phyloP scores from a whole-genome alignment of 2,113 vertebrate species.

The Tautogolabrus adspersus region DNA sequence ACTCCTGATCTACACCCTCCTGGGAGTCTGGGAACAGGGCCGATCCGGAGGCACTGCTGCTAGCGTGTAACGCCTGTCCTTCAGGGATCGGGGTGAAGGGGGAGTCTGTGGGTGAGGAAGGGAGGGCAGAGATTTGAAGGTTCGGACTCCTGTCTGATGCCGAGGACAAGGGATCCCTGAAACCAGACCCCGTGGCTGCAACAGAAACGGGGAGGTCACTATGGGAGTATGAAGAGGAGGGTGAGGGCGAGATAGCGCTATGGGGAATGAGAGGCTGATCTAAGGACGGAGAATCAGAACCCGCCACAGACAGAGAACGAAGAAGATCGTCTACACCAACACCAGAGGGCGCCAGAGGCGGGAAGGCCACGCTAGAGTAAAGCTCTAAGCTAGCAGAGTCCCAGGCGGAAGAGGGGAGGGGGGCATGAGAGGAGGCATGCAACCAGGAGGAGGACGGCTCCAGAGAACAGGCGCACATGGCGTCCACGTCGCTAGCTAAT shows the following conservation, averaged over 20 bases:
- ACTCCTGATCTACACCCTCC: constrained; percentile 86
- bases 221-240: constrained; percentile 72
- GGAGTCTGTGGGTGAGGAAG: constrained; percentile 54
- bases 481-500: constrained; percentile 54
- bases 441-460: constrained; percentile 64
- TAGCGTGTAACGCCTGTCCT: constrained; percentile 73
- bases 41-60: constrained; percentile 86
- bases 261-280: constrained; percentile 68
- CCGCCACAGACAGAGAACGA: constrained; percentile 59
- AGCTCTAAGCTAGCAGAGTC: constrained; percentile 53
- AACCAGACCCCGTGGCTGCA: constrained; percentile 76
- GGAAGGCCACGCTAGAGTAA: constrained; percentile 51
- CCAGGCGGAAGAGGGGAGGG: constrained; percentile 57
- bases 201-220: constrained; percentile 83
- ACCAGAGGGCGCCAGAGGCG: constrained; percentile 71
- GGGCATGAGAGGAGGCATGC: constrained; percentile 63
- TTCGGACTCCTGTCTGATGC: constrained; percentile 59
- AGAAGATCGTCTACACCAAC: constrained; percentile 57
- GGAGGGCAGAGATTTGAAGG: constrained; percentile 54
- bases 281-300: constrained; percentile 55
- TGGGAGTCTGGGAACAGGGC: constrained; percentile 83
- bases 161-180: constrained; percentile 70
- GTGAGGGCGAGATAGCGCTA: constrained; percentile 46
- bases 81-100: constrained; percentile 61
- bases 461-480: constrained; percentile 67